These are phyloP conservation scores for Brassicogethes aeneus DNA, from an alignment of 2,888 invertebrate genomes.

Conservation along the genomic window DNA sequence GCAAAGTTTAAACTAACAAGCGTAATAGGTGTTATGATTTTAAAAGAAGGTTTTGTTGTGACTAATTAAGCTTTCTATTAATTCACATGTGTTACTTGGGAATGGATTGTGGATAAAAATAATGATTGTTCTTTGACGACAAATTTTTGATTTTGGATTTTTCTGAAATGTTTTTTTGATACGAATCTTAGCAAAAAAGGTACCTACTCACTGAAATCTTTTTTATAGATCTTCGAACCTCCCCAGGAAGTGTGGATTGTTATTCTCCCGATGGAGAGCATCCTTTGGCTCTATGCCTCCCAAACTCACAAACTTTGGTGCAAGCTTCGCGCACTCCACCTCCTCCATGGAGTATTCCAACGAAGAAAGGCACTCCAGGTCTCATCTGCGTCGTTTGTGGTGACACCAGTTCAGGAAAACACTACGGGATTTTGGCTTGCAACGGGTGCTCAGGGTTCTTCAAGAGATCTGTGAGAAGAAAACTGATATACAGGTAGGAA, in stretches of 20 bases:
- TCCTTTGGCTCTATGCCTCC: conserved; percentile 52
- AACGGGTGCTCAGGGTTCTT: conserved; percentile 99
- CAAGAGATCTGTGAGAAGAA: conserved; percentile 90
- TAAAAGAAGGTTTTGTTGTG: no score
- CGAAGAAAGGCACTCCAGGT: conserved; percentile 57
- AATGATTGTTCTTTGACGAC: no score
- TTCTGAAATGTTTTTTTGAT: no score
- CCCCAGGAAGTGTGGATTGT: conserved; percentile 38
- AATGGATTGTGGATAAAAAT: no score
- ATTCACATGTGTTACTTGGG: no score
- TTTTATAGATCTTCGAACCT: conserved; percentile 35
- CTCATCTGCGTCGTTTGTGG: conserved; percentile 94
- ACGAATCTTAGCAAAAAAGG: no score
- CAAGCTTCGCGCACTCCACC: conserved; percentile 56
- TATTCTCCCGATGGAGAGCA: conserved; percentile 42
- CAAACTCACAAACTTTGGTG: conserved; percentile 50
- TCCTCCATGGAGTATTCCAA: conserved; percentile 43
- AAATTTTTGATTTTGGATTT: no score
- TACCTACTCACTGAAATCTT: no score
- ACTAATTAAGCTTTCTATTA: no score
- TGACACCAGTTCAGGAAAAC: conserved; percentile 94
- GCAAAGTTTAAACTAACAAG: no score
- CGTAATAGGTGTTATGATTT: no score
- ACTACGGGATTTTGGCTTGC: conserved; percentile 96
- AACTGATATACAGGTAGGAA: conserved; percentile 87